These are phyloP conservation scores for Achroia grisella DNA, from an alignment of 1,140 invertebrate genomes.

Conservation along the genomic window DNA sequence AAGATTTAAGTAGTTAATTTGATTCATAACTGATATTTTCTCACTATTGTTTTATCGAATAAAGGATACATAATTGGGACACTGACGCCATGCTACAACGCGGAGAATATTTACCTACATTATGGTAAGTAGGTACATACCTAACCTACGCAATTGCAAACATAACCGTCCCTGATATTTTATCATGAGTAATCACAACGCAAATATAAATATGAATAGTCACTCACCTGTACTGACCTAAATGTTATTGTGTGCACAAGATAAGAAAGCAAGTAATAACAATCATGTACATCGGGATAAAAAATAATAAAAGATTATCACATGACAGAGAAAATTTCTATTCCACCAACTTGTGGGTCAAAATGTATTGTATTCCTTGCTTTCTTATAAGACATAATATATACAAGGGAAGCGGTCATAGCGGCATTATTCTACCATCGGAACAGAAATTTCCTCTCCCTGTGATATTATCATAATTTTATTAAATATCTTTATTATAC, in stretches of 20 bases:
- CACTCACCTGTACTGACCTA: conserved; percentile 57
- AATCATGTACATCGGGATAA: conserved; percentile 10
- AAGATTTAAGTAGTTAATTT: too few relatives aligned
- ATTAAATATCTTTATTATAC: conserved; percentile 6
- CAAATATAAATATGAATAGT: conserved; percentile 30
- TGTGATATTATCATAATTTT: conserved; percentile 25
- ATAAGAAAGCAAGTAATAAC: conserved; percentile 72
- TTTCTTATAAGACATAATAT: conserved; percentile 43
- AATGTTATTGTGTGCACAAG: conserved; percentile 46
- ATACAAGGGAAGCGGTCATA: conserved; percentile 22
- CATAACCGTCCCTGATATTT: neutral
- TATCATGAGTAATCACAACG: conserved; percentile 11
- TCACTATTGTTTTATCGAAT: too few relatives aligned
- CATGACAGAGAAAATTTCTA: conserved; percentile 71
- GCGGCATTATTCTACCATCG: conserved; percentile 55
- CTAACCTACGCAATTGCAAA: neutral
- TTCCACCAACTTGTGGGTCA: conserved; percentile 50
- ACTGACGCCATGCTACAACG: too few relatives aligned
- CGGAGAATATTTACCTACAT: too few relatives aligned
- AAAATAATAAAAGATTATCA: conserved; percentile 55
- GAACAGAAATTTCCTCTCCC: conserved; percentile 71
- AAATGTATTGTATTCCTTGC: conserved; percentile 45
- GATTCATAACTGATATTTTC: too few relatives aligned
- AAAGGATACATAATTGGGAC: too few relatives aligned
- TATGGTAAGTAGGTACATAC: too few relatives aligned